Base-by-base conservation (phyloP, 1,140 invertebrate species). In the Drosophila biarmipes region DNA sequence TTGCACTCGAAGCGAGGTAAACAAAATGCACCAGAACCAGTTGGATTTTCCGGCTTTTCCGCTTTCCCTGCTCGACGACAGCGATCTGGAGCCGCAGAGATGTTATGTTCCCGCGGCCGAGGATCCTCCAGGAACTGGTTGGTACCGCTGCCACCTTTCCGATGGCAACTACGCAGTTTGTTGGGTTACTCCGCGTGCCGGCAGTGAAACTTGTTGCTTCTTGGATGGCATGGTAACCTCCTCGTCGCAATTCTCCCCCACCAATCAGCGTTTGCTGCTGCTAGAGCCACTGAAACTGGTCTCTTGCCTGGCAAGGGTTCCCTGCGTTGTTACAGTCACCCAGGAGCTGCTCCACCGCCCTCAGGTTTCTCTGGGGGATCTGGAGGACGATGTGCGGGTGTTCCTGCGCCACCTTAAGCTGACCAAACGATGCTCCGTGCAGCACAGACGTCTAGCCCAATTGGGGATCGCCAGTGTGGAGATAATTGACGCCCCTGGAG, bases 191-290 rank as follows among this genome's bases (percentile, higher is more conserved):
- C 27, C 45, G 12, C 74, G 82, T n/a, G 38, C 34, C 1, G 69
- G 61, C 11, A 72, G 49, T 12, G 73, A 78, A 37, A 77, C 63
- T 29, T 90, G 85, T 74, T 78, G 78, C 63, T 75, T 91, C 40
- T 14, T 87, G 21, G 90, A 91, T 19, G 43, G 49, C n/a, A n/a
- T 45, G 12, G 90, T 91, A 3, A 45, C 64, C 1, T 79, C 84
- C 5, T 7, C 27, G 6, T n/a, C 43, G 1, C 19, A 24, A 6
- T 73, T 72, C 1, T 7, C 27, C 0, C 29, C 34, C 5, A 38
- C 19, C 29, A 73, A 73, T 43, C 40, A 84, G 45, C 48, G 43
- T 0, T 11, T 87, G 7, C 29, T 15, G 5, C 10, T 29, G 2
- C 6, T 84, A 1, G 67, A 69, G 15, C 40, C 62, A 0, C 14